Base-by-base conservation (phyloP, 2,797 vertebrate genomes). In the Poecilia wingei region DNA sequence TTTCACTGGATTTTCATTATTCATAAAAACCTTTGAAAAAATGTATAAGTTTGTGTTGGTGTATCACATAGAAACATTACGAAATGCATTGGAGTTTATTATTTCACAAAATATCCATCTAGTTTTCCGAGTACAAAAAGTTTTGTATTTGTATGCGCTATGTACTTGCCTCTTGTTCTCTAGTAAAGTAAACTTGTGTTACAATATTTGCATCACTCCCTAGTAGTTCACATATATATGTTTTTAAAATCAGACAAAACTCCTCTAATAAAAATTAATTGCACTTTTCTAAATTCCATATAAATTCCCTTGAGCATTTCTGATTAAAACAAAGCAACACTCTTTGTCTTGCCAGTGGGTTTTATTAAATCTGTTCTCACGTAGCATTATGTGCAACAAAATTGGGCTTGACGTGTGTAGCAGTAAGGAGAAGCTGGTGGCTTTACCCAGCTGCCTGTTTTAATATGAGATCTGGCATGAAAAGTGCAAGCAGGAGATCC, bases 361-460 rank as follows among this genome's bases (percentile, higher is more conserved):
- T 80, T 28, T 71, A 78, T 81, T 84, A 84, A 84, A 86, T 90
- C 53, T 70, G 51, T 75, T 49, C 45, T 61, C 76, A 77, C 78
- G 51, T 47, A 77, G 47, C 85, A 74, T 84, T 80, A 79, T 76
- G 53, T 81, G 49, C 74, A 80, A 87, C 86, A 84, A 79, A 82
- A 88, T 79, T 59, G 66, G 71, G 66, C 76, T 74, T 79, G 77
- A 81, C 81, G 51, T 74, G 81, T 79, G 79, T 82, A 77, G 83
- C 80, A 80, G 39, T 18, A 55, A 74, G 53, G 72, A 82, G 69
- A 77, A 45, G 53, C 86, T 66, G 74, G 43, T 77, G 69, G 80
- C 74, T 88, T 83, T 83, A 83, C 82, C 74, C 74, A 84, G 80
- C 83, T 88, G 87, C 79, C 81, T 78, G 73, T 82, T 78, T 86